These are phyloP conservation scores for Athalia rosae DNA, from an alignment of 2,888 invertebrate genomes.

Conservation along the genomic window DNA sequence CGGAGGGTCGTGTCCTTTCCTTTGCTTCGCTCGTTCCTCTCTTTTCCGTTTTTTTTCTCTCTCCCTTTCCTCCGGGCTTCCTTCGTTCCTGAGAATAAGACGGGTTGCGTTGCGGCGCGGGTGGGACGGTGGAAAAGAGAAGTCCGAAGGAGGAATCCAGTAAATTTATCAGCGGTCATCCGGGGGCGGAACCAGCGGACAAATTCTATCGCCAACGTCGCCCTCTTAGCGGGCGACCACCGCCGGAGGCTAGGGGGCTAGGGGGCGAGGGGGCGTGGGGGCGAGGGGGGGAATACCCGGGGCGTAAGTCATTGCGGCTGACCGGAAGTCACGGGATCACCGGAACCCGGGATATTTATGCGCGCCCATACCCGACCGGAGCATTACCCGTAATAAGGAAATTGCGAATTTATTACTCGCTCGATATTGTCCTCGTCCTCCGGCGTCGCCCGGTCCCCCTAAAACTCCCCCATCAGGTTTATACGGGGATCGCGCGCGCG, in stretches of 20 bases:
- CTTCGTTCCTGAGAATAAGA: background rate
- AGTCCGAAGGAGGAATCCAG: conserved; percentile 61
- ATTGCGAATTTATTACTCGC: conserved; percentile 73
- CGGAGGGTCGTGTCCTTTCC: conserved; percentile 27
- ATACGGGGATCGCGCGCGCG: conserved; percentile 48
- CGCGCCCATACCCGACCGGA: conserved; percentile 71
- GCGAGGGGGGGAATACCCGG: conserved; percentile 52
- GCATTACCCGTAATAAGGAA: conserved; percentile 74
- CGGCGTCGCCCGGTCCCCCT: conserved; percentile 34
- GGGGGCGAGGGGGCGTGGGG: no score
- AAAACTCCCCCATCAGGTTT: conserved; percentile 10
- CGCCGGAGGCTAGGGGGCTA: no score
- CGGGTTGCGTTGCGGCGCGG: conserved; percentile 44
- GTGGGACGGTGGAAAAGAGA: no score
- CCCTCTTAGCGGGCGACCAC: conserved; percentile 54
- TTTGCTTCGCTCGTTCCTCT: no score
- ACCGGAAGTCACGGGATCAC: conserved; percentile 74
- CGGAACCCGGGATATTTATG: conserved; percentile 73
- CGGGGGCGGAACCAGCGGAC: conserved; percentile 70
- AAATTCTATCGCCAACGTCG: conserved; percentile 71
- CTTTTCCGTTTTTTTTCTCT: no score
- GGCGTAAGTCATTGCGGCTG: conserved; percentile 73
- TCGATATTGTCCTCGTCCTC: conserved; percentile 65
- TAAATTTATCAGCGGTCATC: conserved; percentile 73
- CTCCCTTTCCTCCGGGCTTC: background rate